Evolutionary conservation across 2,113 vertebrate genomes (phyloP).

Genomic region (Ursus arctos): DNA sequence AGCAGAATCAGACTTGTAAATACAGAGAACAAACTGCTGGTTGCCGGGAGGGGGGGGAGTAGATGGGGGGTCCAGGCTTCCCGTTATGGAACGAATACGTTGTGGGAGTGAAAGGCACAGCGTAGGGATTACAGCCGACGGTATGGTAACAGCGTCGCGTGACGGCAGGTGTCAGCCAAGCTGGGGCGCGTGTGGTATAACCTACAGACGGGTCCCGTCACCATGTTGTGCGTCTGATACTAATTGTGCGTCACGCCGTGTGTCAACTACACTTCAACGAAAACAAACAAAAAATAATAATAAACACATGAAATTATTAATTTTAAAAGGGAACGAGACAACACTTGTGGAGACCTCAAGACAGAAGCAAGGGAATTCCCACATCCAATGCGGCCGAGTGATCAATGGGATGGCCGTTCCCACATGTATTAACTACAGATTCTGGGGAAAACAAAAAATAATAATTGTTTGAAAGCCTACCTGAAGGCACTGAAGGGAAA

Average conservation of each 20-base stretch:
- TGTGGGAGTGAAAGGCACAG: too few species aligned
- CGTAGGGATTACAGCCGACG: rapidly evolving
- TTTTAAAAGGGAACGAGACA: not conserved
- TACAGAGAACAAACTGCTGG: too few species aligned
- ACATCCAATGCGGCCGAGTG: not conserved
- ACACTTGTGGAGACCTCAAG: not conserved
- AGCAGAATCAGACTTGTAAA: not conserved
- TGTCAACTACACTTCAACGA: not conserved
- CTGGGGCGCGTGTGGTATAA: too few species aligned
- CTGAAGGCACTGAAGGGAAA: not conserved
- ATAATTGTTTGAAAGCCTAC: not conserved
- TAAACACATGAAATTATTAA: not conserved
- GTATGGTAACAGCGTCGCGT: rapidly evolving
- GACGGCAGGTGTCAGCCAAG: too few species aligned
- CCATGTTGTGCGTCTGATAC: not conserved
- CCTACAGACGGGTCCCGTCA: too few species aligned
- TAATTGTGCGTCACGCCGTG: too few species aligned
- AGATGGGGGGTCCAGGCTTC: too few species aligned
- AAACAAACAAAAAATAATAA: not conserved
- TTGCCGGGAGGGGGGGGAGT: too few species aligned
- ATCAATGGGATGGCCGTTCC: not conserved
- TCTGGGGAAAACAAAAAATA: not conserved
- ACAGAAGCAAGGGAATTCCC: not conserved
- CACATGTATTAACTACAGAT: not conserved
- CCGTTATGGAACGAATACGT: too few species aligned